Percentiles rank a stretch among this genome's conserved stretches.
These are phyloP conservation scores for Dugesia japonica DNA, from an alignment of 2,888 invertebrate genomes.

Conservation along the genomic window DNA sequence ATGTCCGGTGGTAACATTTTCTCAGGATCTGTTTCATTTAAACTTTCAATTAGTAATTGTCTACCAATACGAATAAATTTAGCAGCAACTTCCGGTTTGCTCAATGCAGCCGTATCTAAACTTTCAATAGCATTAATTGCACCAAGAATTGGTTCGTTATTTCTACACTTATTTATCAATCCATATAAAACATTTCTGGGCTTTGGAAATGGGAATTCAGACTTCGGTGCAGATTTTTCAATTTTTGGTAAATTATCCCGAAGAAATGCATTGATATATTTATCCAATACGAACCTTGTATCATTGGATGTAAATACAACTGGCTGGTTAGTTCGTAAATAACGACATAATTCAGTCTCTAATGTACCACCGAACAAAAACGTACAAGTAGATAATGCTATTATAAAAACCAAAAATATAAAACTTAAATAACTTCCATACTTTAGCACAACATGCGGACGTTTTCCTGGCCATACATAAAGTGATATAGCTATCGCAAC, in stretches of 20 bases:
- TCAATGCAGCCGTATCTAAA: conserved; percentile 14
- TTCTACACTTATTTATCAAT: neutral
- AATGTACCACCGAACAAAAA: conserved; percentile 22
- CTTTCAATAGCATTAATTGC: conserved; percentile 17
- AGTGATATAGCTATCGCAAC: neutral
- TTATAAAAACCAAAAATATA: neutral
- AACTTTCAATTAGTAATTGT: conserved; percentile 12
- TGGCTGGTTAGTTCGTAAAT: neutral
- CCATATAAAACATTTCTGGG: conserved; percentile 26
- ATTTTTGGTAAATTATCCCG: neutral
- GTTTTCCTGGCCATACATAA: neutral
- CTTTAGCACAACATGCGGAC: neutral
- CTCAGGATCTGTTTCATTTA: conserved; percentile 22
- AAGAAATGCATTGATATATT: neutral
- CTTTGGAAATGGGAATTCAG: conserved; percentile 20
- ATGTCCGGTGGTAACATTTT: conserved; percentile 22
- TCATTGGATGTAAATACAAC: neutral
- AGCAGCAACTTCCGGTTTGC: conserved; percentile 16
- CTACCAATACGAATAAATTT: conserved; percentile 20
- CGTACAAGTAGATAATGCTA: neutral
- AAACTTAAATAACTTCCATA: neutral
- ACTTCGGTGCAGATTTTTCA: neutral
- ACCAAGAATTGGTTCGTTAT: neutral
- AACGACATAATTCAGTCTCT: conserved; percentile 26
- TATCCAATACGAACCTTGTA: neutral